Conservation (phyloP, 23 tunicate species). For the Aplidium turbinatum region DNA sequence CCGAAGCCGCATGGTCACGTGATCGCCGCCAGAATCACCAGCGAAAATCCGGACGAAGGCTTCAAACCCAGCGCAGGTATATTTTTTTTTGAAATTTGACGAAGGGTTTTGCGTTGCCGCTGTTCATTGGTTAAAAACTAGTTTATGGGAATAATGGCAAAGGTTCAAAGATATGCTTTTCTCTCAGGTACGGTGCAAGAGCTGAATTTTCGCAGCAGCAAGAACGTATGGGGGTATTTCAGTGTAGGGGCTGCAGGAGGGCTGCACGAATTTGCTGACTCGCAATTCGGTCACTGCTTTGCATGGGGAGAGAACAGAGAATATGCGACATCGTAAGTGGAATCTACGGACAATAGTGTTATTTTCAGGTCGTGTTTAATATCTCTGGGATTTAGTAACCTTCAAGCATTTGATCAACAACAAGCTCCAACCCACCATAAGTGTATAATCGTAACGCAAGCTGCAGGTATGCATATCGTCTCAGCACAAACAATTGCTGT, state of each 20-base stretch:
- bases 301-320: conserved; percentile 99
- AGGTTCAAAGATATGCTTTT: neutral
- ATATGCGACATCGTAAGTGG: conserved; percentile 93
- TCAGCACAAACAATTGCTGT: too few relatives aligned
- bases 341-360: too few relatives aligned
- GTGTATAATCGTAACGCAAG: too few relatives aligned
- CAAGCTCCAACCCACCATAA: too few relatives aligned
- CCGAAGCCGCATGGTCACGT: conserved; percentile 95
- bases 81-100: neutral
- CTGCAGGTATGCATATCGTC: too few relatives aligned
- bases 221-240: conserved; percentile 99
- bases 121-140: neutral
- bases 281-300: conserved; percentile 98
- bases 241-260: conserved; percentile 97
- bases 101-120: too few relatives aligned
- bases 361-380: too few relatives aligned
- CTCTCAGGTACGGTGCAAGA: conserved; percentile 95
- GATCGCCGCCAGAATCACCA: conserved; percentile 93
- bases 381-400: too few relatives aligned
- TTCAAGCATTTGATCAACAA: too few relatives aligned
- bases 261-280: conserved; percentile 95
- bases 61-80: conserved; percentile 95
- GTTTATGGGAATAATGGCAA: neutral
- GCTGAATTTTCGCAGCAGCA: conserved; percentile 95
- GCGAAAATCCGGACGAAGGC: conserved; percentile 98